Evolutionary conservation across 2,797 vertebrate species (phyloP).

Genomic region (Sarcoramphus papa): DNA sequence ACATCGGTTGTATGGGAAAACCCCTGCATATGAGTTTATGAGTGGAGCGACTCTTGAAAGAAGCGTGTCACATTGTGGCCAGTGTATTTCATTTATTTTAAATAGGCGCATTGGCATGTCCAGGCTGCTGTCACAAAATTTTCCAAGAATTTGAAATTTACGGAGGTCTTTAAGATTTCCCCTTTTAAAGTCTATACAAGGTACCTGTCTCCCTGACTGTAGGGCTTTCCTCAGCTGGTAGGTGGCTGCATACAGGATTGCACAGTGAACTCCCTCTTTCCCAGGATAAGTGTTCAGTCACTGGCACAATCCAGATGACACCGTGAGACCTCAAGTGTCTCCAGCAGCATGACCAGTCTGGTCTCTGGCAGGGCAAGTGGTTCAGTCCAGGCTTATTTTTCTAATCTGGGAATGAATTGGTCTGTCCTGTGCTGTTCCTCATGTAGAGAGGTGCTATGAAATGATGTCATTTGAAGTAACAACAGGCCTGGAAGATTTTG

Average conservation of each 20-base stretch:
- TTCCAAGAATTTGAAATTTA: not conserved
- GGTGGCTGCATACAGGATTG: not conserved
- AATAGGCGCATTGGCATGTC: rapidly evolving
- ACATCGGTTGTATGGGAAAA: not conserved
- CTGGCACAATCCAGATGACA: too few relatives aligned
- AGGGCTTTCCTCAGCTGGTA: not conserved
- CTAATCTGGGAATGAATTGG: not conserved
- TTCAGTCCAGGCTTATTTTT: not conserved
- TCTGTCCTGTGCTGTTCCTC: not conserved
- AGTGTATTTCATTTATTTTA: not conserved
- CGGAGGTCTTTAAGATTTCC: not conserved
- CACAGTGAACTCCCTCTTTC: not conserved
- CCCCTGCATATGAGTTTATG: rapidly evolving
- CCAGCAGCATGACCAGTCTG: not conserved
- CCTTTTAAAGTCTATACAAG: not conserved
- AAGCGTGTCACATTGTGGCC: not conserved
- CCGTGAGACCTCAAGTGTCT: not conserved
- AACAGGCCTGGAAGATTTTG: not conserved
- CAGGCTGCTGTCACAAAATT: not conserved
- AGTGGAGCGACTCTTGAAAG: not conserved
- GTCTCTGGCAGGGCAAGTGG: not conserved
- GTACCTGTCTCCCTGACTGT: not conserved
- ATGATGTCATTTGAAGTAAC: not conserved
- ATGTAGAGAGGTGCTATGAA: not conserved
- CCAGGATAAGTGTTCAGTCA: not conserved